A percentile compares a stretch with the other conserved stretches of the same genome.
phyloP scores from a whole-genome alignment of 2,888 invertebrate genomes.

The Ophion slaviceki region DNA sequence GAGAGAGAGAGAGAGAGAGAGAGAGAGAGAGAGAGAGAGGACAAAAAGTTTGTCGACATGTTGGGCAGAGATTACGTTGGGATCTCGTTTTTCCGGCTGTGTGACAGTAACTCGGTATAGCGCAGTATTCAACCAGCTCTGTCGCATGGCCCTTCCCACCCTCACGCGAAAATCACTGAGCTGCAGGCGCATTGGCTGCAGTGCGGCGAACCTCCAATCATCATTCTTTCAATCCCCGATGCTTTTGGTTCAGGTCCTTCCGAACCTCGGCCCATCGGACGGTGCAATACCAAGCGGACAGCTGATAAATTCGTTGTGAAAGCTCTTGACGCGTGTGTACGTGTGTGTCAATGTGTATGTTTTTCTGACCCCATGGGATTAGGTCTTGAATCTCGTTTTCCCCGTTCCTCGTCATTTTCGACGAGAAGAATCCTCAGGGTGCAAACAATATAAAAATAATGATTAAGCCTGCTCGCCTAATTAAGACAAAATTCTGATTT shows the following conservation, averaged over 20 bases:
- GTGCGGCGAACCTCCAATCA: conserved; percentile 51
- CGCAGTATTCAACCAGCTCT: conserved; percentile 22
- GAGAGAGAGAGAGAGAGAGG: neutral
- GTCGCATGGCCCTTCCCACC: neutral
- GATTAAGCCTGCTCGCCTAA: too few species aligned
- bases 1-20: neutral
- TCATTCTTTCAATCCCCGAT: conserved; percentile 51
- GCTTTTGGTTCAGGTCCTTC: conserved; percentile 36
- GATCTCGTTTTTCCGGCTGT: conserved; percentile 27
- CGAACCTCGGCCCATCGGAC: conserved; percentile 15
- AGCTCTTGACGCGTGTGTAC: conserved; percentile 31
- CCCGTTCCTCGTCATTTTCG: conserved; percentile 6
- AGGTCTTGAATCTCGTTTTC: neutral
- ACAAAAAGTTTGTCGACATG: conserved; percentile 20
- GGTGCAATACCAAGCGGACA: conserved; percentile 14
- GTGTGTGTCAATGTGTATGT: neutral
- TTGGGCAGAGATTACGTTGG: conserved; percentile 33
- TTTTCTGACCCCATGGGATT: neutral
- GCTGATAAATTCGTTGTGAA: conserved; percentile 53
- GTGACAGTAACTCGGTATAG: conserved; percentile 17
- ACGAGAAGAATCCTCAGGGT: neutral
- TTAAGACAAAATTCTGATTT: too few species aligned
- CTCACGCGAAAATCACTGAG: conserved; percentile 24
- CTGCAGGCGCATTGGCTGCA: conserved; percentile 30
- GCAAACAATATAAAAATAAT: neutral